Percentiles rank a stretch among this genome's conserved stretches.
phyloP scores from a whole-genome alignment of 2,113 vertebrate genomes.

The Pluvialis apricaria region DNA sequence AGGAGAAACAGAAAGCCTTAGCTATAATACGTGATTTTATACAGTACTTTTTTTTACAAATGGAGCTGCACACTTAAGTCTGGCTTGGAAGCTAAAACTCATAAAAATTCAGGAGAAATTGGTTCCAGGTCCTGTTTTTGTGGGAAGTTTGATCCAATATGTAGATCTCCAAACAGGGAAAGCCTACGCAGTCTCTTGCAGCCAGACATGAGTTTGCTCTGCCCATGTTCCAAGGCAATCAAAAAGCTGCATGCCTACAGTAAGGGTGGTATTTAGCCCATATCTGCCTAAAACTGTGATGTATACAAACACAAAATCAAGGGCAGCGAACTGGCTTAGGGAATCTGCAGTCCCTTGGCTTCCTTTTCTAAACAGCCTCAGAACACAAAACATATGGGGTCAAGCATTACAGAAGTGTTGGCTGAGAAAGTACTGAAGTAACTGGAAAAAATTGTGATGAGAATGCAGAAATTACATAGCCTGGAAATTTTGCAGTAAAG shows the following conservation, averaged over 20 bases:
- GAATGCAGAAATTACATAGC: not conserved
- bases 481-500: not conserved
- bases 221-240: not conserved
- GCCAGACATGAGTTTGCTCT: not conserved
- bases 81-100: not conserved
- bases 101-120: not conserved
- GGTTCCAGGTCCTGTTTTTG: not conserved
- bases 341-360: not conserved
- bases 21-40: not conserved
- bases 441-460: not conserved
- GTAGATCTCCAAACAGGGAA: not conserved
- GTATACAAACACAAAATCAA: not conserved
- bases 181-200: not conserved
- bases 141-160: not conserved
- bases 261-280: not conserved
- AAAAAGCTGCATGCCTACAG: not conserved
- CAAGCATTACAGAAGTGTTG: not conserved
- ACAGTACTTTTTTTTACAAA: not conserved
- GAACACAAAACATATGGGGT: not conserved
- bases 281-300: not conserved
- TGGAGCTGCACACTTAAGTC: not conserved
- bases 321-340: not conserved
- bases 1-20: not conserved
- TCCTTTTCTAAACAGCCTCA: not conserved
- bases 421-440: not conserved